Evolutionary conservation across 2,888 invertebrate genomes (phyloP), one percentile per base, ranked within the genome.

Genomic region (Dynastes grantii): DNA sequence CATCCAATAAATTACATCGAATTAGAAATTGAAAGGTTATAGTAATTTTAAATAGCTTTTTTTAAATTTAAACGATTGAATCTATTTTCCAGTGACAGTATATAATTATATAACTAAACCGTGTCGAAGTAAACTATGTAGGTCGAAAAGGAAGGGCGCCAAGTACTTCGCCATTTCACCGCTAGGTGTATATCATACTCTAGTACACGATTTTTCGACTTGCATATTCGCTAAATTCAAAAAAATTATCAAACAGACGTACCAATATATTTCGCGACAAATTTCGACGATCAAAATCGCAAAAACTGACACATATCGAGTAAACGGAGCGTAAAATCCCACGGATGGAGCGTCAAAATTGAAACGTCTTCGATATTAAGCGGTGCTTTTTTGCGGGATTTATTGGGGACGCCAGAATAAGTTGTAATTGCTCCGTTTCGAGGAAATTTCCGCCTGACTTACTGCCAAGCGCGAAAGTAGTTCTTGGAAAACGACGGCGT

Each of bases 361-460:
- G 55, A 58, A 58, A 58, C n/a, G 55, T 58, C 55, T 58, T 58
- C 55, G 55, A 8, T 58, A 8, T 58, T 53, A 13, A 22, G 22
- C 16, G 9, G 8, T 22, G n/a, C 16, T 16, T 16, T 58, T 58
- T 58, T 58, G 22, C 8, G 8, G 5, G 55, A 22, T 58, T 58
- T 58, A 58, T 22, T 58, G 8, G 1, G 55, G 22, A 58, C 55
- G 55, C 16, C 1, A 16, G 55, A 22, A 22, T 58, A 58, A 22
- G 22, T 22, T 8, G 3, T 22, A 58, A 58, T 58, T 58, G 53
- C 13, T 53, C 16, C 6, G 16, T 16, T 53, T 16, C 53, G 53
- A 16, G 9, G 16, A 53, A n/a, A n/a, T 58, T 58, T 22, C n/a
- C 55, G 55, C 16, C 22, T 58, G 55, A 58, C 22, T 58, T 22